phyloP scores from a whole-genome alignment of 2,113 vertebrate species.

The Festucalex cinctus region DNA sequence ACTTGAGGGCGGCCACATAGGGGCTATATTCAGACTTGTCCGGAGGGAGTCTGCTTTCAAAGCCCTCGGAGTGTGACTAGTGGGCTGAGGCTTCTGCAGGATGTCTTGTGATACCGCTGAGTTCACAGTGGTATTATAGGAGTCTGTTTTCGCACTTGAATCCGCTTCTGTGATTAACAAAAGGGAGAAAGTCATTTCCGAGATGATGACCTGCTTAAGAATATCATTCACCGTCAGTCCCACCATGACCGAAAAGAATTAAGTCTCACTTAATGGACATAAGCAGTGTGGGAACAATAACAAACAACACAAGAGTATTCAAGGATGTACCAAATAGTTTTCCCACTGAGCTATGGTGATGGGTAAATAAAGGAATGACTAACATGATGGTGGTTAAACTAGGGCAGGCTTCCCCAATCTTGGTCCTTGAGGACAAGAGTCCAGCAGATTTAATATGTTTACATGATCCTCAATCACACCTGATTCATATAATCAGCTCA shows the following conservation, averaged over 20 bases:
- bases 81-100: slow-evolving; percentile 15
- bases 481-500: too few relatives aligned
- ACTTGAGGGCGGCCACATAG: not conserved
- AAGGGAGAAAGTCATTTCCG: not conserved
- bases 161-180: slow-evolving; percentile 20
- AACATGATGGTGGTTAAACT: not conserved
- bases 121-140: slow-evolving; percentile 30
- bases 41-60: slow-evolving; percentile 22
- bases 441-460: too few relatives aligned
- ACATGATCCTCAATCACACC: too few relatives aligned
- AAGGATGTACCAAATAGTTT: not conserved
- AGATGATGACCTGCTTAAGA: slow-evolving; percentile 13
- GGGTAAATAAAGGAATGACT: not conserved
- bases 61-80: slow-evolving; percentile 23
- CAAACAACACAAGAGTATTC: not conserved
- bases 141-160: slow-evolving; percentile 18
- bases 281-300: not conserved
- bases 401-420: too few relatives aligned
- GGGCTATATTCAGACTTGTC: slow-evolving; percentile 46
- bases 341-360: not conserved
- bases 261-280: not conserved
- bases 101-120: slow-evolving; percentile 31
- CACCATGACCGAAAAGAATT: slow-evolving; percentile 4
- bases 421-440: too few relatives aligned
- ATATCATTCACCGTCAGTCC: not conserved